These are phyloP conservation scores for Hololepta plana DNA, from an alignment of 2,888 invertebrate species.

Conservation along the genomic window DNA sequence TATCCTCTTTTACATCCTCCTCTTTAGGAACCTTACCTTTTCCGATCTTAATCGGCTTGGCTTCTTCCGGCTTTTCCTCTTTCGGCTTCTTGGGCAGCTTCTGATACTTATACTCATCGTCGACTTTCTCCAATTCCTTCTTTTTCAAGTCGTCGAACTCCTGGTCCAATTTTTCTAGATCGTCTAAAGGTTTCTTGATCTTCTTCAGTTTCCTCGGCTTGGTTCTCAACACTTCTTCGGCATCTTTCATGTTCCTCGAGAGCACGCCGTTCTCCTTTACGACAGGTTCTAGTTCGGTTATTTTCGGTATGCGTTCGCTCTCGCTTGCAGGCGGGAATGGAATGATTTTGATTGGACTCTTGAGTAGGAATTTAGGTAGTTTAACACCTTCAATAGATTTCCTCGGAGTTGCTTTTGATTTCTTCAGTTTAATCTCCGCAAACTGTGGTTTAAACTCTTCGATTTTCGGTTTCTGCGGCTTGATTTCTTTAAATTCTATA, in stretches of 20 bases:
- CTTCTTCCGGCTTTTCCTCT: conserved; percentile 16
- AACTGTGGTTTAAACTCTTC: conserved; percentile 34
- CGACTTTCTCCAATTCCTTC: conserved; percentile 23
- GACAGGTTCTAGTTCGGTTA: conserved; percentile 27
- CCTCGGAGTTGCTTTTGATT: conserved; percentile 29
- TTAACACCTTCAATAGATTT: conserved; percentile 20
- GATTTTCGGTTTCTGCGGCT: conserved; percentile 34
- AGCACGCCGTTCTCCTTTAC: conserved; percentile 44
- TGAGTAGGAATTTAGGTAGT: conserved; percentile 29
- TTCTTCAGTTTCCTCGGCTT: conserved; percentile 26
- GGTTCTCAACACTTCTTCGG: conserved; percentile 41
- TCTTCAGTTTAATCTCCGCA: conserved; percentile 45
- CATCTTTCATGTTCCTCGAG: conserved; percentile 45
- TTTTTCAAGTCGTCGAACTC: conserved; percentile 22
- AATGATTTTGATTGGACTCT: conserved; percentile 29
- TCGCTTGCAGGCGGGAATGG: conserved; percentile 41
- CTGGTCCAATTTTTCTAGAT: conserved; percentile 28
- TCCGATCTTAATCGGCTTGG: conserved; percentile 23
- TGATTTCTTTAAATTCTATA: conserved; percentile 14
- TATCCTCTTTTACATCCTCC: conserved; percentile 19
- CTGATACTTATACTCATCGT: conserved; percentile 23
- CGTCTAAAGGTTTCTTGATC: conserved; percentile 22
- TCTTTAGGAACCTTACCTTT: conserved; percentile 28
- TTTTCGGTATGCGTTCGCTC: conserved; percentile 13
- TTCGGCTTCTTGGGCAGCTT: conserved; percentile 28